phyloP scores from a whole-genome alignment of 2,797 vertebrate genomes.

The Pseudopleuronectes americanus region DNA sequence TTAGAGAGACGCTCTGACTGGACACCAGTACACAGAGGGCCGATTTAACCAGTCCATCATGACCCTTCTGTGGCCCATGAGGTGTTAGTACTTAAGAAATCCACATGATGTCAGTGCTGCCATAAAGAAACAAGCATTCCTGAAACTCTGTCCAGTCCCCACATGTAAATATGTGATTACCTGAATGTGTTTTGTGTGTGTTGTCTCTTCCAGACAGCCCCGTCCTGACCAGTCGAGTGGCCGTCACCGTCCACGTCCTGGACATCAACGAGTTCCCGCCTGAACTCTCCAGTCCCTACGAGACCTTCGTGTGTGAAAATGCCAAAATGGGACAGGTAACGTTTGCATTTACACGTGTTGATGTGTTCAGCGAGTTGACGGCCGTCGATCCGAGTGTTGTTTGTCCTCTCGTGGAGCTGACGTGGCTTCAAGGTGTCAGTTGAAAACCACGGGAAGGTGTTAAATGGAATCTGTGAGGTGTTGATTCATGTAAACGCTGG shows the following conservation, averaged over 20 bases:
- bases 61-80: background rate
- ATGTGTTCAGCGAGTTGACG: slow-evolving; percentile 13
- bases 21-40: background rate
- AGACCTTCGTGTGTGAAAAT: slow-evolving; percentile 96
- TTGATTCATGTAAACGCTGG: background rate
- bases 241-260: slow-evolving; percentile 92
- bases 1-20: too few relatives aligned
- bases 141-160: background rate
- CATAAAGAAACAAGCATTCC: background rate
- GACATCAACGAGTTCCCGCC: slow-evolving; percentile 99
- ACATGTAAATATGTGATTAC: background rate
- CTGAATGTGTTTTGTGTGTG: background rate
- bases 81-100: slow-evolving; percentile 40
- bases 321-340: slow-evolving; percentile 94
- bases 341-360: slow-evolving; percentile 16
- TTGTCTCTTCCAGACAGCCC: slow-evolving; percentile 87
- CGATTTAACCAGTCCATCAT: slow-evolving; percentile 20
- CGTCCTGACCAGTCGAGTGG: slow-evolving; percentile 91
- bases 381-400: slow-evolving; percentile 20
- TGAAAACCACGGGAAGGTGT: slow-evolving; percentile 14
- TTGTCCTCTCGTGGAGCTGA: background rate
- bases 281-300: slow-evolving; percentile 92
- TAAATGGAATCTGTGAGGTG: slow-evolving; percentile 32
- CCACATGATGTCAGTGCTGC: slow-evolving; percentile 79
- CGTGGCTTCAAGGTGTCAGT: slow-evolving; percentile 7